These are phyloP conservation scores for Stenolophus ochropezus DNA, from an alignment of 2,888 invertebrate genomes.

Conservation along the genomic window DNA sequence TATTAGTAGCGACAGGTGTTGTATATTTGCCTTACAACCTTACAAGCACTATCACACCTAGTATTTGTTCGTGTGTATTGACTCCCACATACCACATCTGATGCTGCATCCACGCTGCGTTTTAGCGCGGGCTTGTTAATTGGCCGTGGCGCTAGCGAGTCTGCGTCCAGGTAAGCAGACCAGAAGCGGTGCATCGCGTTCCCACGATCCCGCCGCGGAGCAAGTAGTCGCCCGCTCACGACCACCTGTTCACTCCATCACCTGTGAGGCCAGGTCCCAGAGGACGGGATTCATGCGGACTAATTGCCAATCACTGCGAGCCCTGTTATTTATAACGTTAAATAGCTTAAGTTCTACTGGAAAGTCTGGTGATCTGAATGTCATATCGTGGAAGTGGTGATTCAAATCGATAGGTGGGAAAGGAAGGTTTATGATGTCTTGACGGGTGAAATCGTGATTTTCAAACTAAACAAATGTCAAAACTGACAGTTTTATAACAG, in stretches of 20 bases:
- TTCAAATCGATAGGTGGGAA: too few relatives aligned
- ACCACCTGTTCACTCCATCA: slow-evolving; percentile 7
- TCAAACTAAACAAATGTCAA: too few relatives aligned
- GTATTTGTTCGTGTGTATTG: not conserved
- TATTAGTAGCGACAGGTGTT: too few relatives aligned
- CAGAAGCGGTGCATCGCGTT: slow-evolving; percentile 1
- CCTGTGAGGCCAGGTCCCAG: not conserved
- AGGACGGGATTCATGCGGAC: not conserved
- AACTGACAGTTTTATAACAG: too few relatives aligned
- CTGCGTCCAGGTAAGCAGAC: not conserved
- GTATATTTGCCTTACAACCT: too few relatives aligned
- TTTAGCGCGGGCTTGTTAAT: slow-evolving; percentile 29
- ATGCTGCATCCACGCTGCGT: not conserved
- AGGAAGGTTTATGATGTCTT: too few relatives aligned
- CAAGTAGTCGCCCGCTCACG: not conserved
- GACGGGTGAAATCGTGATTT: too few relatives aligned
- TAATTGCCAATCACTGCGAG: not conserved
- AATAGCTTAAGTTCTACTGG: not conserved
- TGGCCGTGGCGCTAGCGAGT: slow-evolving; percentile 11
- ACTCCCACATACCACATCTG: not conserved
- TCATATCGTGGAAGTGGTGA: too few relatives aligned
- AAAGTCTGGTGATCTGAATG: too few relatives aligned
- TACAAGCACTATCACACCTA: too few relatives aligned
- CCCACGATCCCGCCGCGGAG: not conserved
- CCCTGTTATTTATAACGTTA: not conserved